Base-by-base conservation (phyloP, 2,888 invertebrate genomes). In the Spodoptera picta region DNA sequence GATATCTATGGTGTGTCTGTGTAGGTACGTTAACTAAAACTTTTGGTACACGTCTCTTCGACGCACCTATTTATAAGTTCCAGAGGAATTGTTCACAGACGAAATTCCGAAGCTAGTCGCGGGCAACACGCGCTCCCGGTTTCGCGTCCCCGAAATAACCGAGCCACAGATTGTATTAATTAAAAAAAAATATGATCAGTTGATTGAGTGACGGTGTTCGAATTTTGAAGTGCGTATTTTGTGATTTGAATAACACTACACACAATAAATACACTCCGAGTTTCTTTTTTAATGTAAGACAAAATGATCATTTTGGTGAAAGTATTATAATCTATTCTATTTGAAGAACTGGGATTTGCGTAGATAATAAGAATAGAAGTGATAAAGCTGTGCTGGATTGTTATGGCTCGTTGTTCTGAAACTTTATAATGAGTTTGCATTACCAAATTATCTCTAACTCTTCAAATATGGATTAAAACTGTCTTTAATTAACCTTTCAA, bases 51-150 rank as follows among this genome's bases (percentile, higher is more conserved):
- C 81, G 83, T 83, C 79, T 81, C 70, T 84, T 83, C 85, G 87
- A 84, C 90, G 87, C 86, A 84, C 89, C 92, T 91, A 90, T 91
- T 93, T 91, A 95, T 96, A 96, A 95, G 95, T 86, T 95, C 95
- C 88, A 95, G 95, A 84, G 92, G 85, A 69, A 88, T 90, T 89
- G 89, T 90, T 87, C 90, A 80, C 78, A 82, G 81, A 87, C 85
- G 89, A 92, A 92, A 92, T 92, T 91, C 93, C 88, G 86, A 72
- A 75, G 87, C 83, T 92, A 93, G 93, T 94, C 88, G 86, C 83
- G 83, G 83, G 80, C 81, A 81, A 86, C 80, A 85, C 93, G 90
- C 88, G 90, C 78, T 77, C 82, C 77, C 74, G 80, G 86, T 69
- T 81, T 87, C 83, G 89, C 87, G 85, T 87, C 86, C 80, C 79